These are phyloP conservation scores for Marmota monax DNA, from an alignment of 2,113 vertebrate species.

Conservation along the genomic window DNA sequence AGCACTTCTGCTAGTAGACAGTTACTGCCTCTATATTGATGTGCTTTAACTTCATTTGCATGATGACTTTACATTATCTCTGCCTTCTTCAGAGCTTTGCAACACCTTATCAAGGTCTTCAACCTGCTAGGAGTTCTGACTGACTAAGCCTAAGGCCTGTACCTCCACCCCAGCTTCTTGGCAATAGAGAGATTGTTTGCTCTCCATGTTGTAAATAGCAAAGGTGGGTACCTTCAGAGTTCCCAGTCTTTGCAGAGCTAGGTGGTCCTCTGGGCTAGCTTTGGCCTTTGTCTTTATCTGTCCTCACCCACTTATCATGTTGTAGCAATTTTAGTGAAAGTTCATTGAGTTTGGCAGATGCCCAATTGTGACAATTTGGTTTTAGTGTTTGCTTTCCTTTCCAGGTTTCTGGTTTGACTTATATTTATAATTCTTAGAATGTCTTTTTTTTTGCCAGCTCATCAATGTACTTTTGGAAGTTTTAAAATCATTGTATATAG, in stretches of 20 bases:
- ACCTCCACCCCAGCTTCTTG: background rate
- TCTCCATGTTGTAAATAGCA: background rate
- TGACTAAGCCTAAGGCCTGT: background rate
- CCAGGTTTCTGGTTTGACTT: constrained; percentile 42
- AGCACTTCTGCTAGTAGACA: background rate
- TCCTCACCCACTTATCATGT: background rate
- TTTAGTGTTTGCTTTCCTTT: background rate
- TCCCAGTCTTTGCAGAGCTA: background rate
- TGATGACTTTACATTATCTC: background rate
- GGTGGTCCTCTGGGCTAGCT: background rate
- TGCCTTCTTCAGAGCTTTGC: background rate
- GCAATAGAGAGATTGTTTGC: background rate
- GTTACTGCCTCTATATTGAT: background rate
- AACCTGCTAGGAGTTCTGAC: background rate
- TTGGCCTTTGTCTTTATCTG: background rate
- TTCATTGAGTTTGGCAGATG: background rate
- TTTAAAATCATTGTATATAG: background rate
- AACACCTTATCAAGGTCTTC: background rate
- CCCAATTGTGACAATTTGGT: background rate
- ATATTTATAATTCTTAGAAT: constrained; percentile 39
- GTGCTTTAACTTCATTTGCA: background rate
- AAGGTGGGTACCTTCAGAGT: background rate
- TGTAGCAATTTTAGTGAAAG: background rate
- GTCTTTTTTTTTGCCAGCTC: constrained; percentile 6
- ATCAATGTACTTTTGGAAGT: background rate